phyloP scores from a whole-genome alignment of 2,113 vertebrate genomes.

The Thomomys bottae region DNA sequence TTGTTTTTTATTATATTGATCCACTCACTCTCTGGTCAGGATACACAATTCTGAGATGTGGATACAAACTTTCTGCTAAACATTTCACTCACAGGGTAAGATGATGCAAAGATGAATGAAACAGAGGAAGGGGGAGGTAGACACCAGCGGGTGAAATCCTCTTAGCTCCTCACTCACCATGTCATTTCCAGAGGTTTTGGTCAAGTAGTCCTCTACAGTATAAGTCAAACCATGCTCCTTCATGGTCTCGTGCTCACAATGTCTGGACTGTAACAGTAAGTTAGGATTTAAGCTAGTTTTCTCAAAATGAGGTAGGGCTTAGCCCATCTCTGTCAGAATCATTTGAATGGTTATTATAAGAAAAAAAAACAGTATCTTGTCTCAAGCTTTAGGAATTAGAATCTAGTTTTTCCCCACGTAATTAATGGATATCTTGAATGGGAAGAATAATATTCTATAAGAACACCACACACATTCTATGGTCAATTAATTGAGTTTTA shows the following conservation, averaged over 20 bases:
- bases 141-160: too few species aligned
- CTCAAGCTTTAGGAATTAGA: not conserved
- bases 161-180: fast-evolving
- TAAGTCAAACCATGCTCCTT: fast-evolving
- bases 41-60: not conserved
- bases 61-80: not conserved
- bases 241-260: not conserved
- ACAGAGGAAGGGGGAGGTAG: not conserved
- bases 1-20: not conserved
- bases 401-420: not conserved
- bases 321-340: not conserved
- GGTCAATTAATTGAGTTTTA: not conserved
- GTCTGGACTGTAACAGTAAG: not conserved
- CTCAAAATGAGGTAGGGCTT: not conserved
- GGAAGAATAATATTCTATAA: not conserved
- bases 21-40: not conserved
- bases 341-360: not conserved
- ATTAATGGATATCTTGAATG: not conserved
- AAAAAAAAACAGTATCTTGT: not conserved
- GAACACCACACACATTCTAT: too few species aligned
- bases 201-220: fast-evolving
- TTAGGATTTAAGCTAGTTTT: not conserved
- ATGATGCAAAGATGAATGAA: fast-evolving
- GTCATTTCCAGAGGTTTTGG: not conserved
- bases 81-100: not conserved